These are phyloP conservation scores for Rhineura floridana DNA, from an alignment of 2,113 vertebrate genomes.

Conservation along the genomic window DNA sequence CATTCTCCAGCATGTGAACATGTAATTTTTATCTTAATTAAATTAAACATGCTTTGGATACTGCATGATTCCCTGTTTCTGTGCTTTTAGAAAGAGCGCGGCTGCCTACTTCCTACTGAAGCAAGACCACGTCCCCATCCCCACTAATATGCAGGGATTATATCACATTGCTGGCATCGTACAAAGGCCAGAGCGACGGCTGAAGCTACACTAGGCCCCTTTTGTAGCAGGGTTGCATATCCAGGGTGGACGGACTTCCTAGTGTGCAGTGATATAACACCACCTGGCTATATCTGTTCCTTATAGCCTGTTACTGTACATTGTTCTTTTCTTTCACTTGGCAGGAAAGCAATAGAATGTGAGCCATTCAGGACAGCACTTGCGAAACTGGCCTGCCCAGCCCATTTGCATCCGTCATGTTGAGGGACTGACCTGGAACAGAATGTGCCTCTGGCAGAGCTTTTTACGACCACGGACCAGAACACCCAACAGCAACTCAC, in stretches of 20 bases:
- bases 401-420: not conserved
- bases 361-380: not conserved
- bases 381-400: not conserved
- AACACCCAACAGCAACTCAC: not conserved
- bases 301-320: not conserved
- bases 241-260: not conserved
- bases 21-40: not conserved
- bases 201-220: not conserved
- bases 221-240: not conserved
- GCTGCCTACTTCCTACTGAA: not conserved
- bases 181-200: not conserved
- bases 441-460: not conserved
- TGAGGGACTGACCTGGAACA: constrained; percentile 9
- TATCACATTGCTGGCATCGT: not conserved
- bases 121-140: too few species aligned
- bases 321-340: not conserved
- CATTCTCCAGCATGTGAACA: too few species aligned
- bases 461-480: not conserved
- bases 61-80: not conserved
- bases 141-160: not conserved
- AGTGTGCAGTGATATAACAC: not conserved
- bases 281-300: not conserved
- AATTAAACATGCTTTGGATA: not conserved
- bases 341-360: not conserved
- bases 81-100: not conserved